A percentile compares a stretch with the other conserved stretches of the same genome.
These are phyloP conservation scores for Dasyornis broadbenti DNA, from an alignment of 2,113 vertebrate genomes.

Conservation along the genomic window DNA sequence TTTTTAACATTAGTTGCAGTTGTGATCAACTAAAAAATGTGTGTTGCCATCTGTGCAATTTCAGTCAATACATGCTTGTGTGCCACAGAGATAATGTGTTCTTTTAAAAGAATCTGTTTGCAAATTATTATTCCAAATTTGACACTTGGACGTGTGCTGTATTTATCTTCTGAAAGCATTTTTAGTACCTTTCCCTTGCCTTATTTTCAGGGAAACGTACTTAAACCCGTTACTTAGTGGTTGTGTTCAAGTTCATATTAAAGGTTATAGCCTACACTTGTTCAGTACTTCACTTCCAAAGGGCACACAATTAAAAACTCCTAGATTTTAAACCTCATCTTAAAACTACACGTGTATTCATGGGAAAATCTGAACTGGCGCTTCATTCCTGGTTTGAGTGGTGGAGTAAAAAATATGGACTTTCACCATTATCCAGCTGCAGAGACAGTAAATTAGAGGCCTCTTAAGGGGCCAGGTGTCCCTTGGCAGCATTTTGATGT, in stretches of 20 bases:
- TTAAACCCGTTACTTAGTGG: not conserved
- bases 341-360: not conserved
- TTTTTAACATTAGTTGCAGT: not conserved
- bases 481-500: not conserved
- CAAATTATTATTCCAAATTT: not conserved
- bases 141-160: not conserved
- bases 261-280: not conserved
- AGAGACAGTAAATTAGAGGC: conserved; percentile 16
- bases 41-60: not conserved
- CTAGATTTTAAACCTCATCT: not conserved
- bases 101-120: not conserved
- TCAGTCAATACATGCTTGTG: not conserved
- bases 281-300: not conserved
- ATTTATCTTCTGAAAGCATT: not conserved
- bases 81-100: not conserved
- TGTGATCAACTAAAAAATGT: not conserved
- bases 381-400: not conserved
- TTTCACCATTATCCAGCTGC: not conserved
- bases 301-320: not conserved
- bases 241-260: not conserved
- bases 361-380: not conserved
- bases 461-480: conserved; percentile 45
- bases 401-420: not conserved
- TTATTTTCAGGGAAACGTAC: not conserved
- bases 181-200: not conserved